These are phyloP conservation scores for Muscicapa adusta DNA, from an alignment of 2,113 vertebrate genomes.

Conservation along the genomic window DNA sequence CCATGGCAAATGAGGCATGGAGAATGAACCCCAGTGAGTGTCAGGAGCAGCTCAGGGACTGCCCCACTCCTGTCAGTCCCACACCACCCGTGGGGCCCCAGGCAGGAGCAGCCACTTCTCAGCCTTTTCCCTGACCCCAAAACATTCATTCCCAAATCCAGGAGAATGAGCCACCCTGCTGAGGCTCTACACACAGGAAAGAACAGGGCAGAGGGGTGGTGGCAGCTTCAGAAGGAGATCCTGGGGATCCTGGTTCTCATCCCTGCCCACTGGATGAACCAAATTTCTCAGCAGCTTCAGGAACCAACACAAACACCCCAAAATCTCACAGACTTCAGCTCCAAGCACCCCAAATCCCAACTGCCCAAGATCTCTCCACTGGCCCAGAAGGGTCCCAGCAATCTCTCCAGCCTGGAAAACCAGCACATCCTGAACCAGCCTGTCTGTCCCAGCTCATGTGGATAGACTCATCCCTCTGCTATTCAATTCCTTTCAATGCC, in stretches of 20 bases:
- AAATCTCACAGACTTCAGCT: neutral
- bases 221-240: neutral
- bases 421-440: neutral
- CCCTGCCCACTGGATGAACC: neutral
- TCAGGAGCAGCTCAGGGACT: neutral
- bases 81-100: rapidly evolving
- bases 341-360: neutral
- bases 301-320: rapidly evolving
- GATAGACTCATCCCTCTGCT: neutral
- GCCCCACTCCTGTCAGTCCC: neutral
- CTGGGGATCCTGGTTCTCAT: neutral
- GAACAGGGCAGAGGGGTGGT: neutral
- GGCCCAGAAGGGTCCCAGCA: neutral
- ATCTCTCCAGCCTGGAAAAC: neutral
- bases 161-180: rapidly evolving
- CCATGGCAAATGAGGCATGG: neutral
- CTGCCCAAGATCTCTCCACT: neutral
- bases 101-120: neutral
- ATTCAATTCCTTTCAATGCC: neutral
- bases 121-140: neutral
- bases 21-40: rapidly evolving
- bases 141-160: neutral
- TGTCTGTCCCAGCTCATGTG: rapidly evolving
- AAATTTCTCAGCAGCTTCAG: neutral
- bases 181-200: neutral